These are phyloP conservation scores for Gymnocephalus cernua DNA, from an alignment of 2,113 vertebrate species.

Conservation along the genomic window DNA sequence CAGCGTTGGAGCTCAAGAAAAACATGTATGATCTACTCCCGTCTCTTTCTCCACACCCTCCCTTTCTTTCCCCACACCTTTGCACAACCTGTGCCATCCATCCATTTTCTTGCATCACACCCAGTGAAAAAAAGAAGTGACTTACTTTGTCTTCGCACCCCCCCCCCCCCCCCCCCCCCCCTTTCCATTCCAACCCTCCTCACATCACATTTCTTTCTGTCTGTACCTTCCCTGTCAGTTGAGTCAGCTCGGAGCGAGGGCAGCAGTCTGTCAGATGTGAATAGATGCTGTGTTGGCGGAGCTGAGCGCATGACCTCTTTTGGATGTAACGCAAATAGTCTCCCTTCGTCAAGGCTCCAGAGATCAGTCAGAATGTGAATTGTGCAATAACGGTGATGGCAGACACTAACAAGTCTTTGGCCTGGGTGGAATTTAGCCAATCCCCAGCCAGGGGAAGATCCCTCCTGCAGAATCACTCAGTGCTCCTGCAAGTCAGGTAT, in stretches of 20 bases:
- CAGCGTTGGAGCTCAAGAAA: constrained; percentile 2
- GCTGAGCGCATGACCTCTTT: constrained; percentile 56
- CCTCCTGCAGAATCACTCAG: constrained; percentile 58
- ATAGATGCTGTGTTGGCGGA: constrained; percentile 68
- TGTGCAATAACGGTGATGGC: constrained; percentile 73
- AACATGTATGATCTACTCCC: constrained; percentile 41
- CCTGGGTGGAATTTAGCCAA: constrained; percentile 55
- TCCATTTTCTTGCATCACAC: constrained; percentile 35
- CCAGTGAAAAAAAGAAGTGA: neutral
- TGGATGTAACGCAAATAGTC: constrained; percentile 70
- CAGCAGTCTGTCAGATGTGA: constrained; percentile 70
- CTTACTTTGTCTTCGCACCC: constrained; percentile 12
- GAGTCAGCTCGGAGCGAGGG: constrained; percentile 52
- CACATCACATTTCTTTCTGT: constrained; percentile 46
- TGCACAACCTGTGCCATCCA: constrained; percentile 1
- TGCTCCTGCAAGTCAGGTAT: constrained; percentile 45
- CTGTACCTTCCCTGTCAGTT: constrained; percentile 49
- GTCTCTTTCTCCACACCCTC: constrained; percentile 30
- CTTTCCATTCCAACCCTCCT: constrained; percentile 14
- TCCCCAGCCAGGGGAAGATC: constrained; percentile 39
- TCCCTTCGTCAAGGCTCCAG: constrained; percentile 36
- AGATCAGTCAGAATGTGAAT: constrained; percentile 68
- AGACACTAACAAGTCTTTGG: constrained; percentile 75
- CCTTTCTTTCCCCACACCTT: constrained; percentile 53
- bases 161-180: neutral